Evolutionary conservation across 1,140 invertebrate genomes (phyloP).

Genomic region (Zaprionus nigranus): DNA sequence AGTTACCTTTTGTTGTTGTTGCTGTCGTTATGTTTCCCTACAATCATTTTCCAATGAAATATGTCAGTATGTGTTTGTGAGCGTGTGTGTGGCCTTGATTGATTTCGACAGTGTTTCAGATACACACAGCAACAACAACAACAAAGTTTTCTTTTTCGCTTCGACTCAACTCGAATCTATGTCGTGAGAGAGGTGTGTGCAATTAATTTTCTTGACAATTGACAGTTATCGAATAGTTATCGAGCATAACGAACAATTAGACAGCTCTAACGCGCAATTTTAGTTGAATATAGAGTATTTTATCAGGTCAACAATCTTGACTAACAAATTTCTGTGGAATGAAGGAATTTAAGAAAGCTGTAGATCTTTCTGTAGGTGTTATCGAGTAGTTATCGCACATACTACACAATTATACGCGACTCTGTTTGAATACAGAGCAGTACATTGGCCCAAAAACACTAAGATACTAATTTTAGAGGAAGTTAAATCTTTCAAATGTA

Average conservation of each 20-base stretch:
- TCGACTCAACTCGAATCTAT: slow-evolving; percentile 5
- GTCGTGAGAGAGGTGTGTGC: slow-evolving; percentile 56
- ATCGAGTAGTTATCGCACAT: too few species aligned
- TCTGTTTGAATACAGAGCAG: too few species aligned
- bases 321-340: not conserved
- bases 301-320: not conserved
- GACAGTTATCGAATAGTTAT: slow-evolving; percentile 70
- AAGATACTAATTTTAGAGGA: too few species aligned
- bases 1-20: slow-evolving; percentile 22
- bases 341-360: not conserved
- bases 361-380: too few species aligned
- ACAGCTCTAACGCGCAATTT: not conserved
- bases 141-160: slow-evolving; percentile 15
- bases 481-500: too few species aligned
- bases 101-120: slow-evolving; percentile 43
- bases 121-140: slow-evolving; percentile 16
- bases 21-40: slow-evolving; percentile 53
- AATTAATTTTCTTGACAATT: slow-evolving; percentile 70
- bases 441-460: too few species aligned
- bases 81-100: slow-evolving; percentile 59
- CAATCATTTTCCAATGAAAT: slow-evolving; percentile 81
- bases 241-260: slow-evolving; percentile 40
- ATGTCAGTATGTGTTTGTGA: slow-evolving; percentile 41
- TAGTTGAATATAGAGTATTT: not conserved
- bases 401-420: too few species aligned